phyloP scores from a whole-genome alignment of 2,113 vertebrate species.

The Perognathus longimembris region DNA sequence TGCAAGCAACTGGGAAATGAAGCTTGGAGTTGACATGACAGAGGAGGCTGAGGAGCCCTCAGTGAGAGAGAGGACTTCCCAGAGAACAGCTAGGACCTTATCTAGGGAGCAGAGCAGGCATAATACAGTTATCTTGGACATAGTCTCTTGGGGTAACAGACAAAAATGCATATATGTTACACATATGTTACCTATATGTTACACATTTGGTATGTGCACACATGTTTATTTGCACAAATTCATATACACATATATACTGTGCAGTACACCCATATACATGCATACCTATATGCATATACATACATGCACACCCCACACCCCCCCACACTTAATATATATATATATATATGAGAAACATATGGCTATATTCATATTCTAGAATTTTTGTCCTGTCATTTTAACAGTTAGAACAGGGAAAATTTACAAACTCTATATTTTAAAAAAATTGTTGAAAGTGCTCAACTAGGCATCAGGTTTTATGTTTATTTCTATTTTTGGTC shows the following conservation, averaged over 20 bases:
- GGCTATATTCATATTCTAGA: conserved; percentile 10
- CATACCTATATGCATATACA: too few species aligned
- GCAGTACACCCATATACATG: too few species aligned
- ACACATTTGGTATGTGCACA: too few species aligned
- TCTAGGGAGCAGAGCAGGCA: neutral
- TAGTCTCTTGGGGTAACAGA: neutral
- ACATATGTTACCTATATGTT: too few species aligned
- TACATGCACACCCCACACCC: too few species aligned
- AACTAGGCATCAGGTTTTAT: conserved; percentile 47
- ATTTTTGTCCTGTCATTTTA: neutral
- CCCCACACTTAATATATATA: too few species aligned
- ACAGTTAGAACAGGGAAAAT: neutral
- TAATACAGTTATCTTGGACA: neutral
- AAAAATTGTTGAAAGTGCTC: conserved; percentile 49
- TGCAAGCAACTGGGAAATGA: neutral
- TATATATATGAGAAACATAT: neutral
- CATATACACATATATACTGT: too few species aligned
- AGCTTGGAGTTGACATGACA: neutral
- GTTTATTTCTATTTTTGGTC: conserved; percentile 29
- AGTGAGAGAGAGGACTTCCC: neutral
- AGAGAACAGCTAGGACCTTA: neutral
- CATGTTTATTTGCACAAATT: too few species aligned
- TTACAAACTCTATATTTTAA: neutral
- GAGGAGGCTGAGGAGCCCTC: neutral
- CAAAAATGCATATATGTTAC: neutral